Evolutionary conservation across 2,888 invertebrate species (phyloP), one percentile per base, ranked within the genome.

Genomic region (Eristalis pertinax): DNA sequence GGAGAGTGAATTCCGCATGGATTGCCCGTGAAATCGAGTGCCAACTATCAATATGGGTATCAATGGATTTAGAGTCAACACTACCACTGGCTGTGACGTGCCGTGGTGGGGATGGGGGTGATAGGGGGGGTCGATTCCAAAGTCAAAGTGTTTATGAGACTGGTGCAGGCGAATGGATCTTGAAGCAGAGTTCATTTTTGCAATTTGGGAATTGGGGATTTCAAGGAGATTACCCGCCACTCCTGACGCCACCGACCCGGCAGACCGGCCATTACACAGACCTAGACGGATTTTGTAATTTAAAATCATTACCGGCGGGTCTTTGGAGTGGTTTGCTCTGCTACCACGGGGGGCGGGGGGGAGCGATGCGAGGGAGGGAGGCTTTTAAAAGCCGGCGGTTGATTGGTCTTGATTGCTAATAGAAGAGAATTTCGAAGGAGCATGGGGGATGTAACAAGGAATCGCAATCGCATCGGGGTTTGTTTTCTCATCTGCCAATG

Each of bases 1-100:
- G 7, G 19, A 50, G 43, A 68, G 58, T 76, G 79, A 68, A 87
- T 79, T 86, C 86, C 86, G 63, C 83, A 80, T 73, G 86, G 75
- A 87, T 87, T 74, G 63, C 72, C 78, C 84, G 75, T 87, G 79
- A 84, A 79, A 84, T 87, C 87, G 87, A 84, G 76, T 84, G 87
- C 72, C 87, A 87, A 83, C 87, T 84, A 87, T 87, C 87, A 87
- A 87, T 83, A 83, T 68, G 75, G 84, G 79, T 76, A 84, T 84
- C 87, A 83, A 87, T 50, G 50, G 50, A n/a, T 50, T 50, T 50
- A 43, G 7, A 38, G 58, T 32, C 60, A n/a, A 10, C 2, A n/a
- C 32, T 10, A 32, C 32, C 32, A 10, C 32, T 32, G 32, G 8
- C 32, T 32, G 32, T 32, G 32, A 32, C 32, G 32, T 32, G 32